These are phyloP conservation scores for Globicephala melas DNA, from an alignment of 2,113 vertebrate genomes.

Conservation along the genomic window DNA sequence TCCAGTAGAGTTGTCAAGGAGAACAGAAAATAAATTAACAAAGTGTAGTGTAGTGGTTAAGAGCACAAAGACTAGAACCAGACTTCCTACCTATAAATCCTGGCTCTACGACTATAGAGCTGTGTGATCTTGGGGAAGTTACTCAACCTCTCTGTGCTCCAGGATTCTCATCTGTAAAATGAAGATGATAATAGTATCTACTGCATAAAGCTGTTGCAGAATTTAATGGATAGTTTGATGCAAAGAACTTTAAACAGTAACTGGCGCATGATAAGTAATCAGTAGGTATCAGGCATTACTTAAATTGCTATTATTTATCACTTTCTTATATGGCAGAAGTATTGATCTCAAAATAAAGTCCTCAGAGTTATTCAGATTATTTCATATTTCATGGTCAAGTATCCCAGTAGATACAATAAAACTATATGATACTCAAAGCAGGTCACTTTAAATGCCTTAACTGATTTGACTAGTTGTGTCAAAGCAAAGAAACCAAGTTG, in stretches of 20 bases:
- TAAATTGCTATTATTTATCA: not conserved
- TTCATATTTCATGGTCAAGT: not conserved
- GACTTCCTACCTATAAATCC: not conserved
- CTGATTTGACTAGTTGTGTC: not conserved
- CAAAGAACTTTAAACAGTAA: not conserved
- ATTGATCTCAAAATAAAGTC: not conserved
- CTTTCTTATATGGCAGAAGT: not conserved
- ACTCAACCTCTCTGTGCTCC: not conserved
- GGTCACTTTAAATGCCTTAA: not conserved
- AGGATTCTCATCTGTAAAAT: not conserved
- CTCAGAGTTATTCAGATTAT: not conserved
- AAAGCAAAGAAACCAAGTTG: not conserved
- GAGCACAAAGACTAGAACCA: not conserved
- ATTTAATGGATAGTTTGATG: not conserved
- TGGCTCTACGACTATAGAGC: not conserved
- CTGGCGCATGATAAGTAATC: not conserved
- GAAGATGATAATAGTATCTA: not conserved
- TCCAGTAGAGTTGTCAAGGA: not conserved
- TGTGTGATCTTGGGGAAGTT: not conserved
- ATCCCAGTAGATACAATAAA: not conserved
- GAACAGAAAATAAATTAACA: not conserved
- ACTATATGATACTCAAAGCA: not conserved
- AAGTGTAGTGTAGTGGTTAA: not conserved
- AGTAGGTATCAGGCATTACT: not conserved
- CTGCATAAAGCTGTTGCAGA: not conserved